Evolutionary conservation across 2,797 vertebrate genomes (phyloP).

Genomic region (Myotis planiceps): DNA sequence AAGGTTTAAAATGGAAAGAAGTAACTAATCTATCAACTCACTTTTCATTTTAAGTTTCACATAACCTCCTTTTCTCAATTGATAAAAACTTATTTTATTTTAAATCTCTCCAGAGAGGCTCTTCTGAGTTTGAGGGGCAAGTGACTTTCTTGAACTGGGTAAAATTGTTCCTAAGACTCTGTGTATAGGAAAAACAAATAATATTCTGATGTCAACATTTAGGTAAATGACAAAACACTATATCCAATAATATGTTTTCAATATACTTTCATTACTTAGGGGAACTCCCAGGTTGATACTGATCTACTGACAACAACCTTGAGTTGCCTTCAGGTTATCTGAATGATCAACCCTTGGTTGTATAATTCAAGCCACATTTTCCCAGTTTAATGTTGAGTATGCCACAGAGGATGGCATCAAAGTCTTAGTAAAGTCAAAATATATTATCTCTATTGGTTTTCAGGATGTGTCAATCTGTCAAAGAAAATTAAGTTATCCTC

Average conservation of each 20-base stretch:
- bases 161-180: neutral
- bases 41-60: conserved; percentile 24
- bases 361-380: neutral
- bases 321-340: neutral
- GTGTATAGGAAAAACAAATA: neutral
- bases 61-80: neutral
- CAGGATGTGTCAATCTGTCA: neutral
- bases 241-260: neutral
- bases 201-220: neutral
- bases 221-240: neutral
- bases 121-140: neutral
- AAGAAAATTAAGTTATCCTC: neutral
- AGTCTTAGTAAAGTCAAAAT: neutral
- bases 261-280: neutral
- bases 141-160: neutral
- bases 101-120: neutral
- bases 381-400: neutral
- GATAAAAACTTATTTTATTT: neutral
- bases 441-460: neutral
- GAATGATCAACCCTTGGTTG: neutral
- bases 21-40: neutral
- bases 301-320: neutral
- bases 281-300: neutral
- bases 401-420: neutral
- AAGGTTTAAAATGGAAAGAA: neutral